Evolutionary conservation across 1,140 invertebrate species (phyloP), one percentile per base, ranked within the genome.

Genomic region (Thaumetopoea pityocampa): DNA sequence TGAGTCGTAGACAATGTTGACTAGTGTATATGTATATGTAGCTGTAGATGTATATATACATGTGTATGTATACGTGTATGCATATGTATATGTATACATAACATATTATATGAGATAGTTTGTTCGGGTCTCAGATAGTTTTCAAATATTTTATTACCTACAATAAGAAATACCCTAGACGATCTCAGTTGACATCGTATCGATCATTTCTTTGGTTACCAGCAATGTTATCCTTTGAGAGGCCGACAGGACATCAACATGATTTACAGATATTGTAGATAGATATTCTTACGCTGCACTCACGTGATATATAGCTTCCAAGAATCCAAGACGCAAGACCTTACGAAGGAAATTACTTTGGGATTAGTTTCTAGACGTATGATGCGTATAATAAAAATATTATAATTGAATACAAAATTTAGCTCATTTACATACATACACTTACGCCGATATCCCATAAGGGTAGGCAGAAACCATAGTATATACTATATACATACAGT

Each of bases 61-160:
- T n/a, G n/a, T n/a, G n/a, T n/a, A 41, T 41, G 5, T 5, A 41
- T 30, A 11, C 22, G 36, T 40, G 36, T 24, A 40, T 20, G 9
- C 20, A 46, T 46, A 57, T 70, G 58, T 60, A 58, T 60, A 56
- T 58, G 54, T 68, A 56, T 57, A n/a, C n/a, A n/a, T n/a, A n/a
- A n/a, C 62, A 55, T 38, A 57, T 52, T 48, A 44, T 69, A 66
- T 71, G 69, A 77, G 76, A 69, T 71, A 70, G 66, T 61, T 69
- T 76, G 76, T 77, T 74, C 72, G 64, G 41, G 19, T 68, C 45
- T n/a, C n/a, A n/a, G n/a, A n/a, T n/a, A n/a, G n/a, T n/a, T n/a
- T n/a, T n/a, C n/a, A n/a, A n/a, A n/a, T n/a, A n/a, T n/a, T n/a
- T n/a, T n/a, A n/a, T n/a, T n/a, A n/a, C n/a, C n/a, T n/a, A n/a